A percentile compares a stretch with the other conserved stretches of the same genome.
phyloP scores from a whole-genome alignment of 2,888 invertebrate genomes.

The Creontiades dilutus region DNA sequence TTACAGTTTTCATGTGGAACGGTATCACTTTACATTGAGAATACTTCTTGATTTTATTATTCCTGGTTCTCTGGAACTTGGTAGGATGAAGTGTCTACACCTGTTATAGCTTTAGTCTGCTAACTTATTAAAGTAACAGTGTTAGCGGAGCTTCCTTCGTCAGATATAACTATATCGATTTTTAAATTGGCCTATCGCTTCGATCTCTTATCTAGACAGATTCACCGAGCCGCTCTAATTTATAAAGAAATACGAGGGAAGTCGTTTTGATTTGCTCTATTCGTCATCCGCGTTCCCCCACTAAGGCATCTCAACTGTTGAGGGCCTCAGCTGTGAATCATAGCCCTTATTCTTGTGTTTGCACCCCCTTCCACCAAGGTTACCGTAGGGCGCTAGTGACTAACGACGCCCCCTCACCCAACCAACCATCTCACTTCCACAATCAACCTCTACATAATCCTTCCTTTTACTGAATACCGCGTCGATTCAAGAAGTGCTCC shows the following conservation, averaged over 20 bases:
- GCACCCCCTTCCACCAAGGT: constrained; percentile 34
- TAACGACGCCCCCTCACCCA: constrained; percentile 2
- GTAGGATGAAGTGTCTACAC: too few relatives aligned
- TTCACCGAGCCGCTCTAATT: not conserved
- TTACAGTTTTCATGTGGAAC: too few relatives aligned
- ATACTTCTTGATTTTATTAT: too few relatives aligned
- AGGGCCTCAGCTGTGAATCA: constrained; percentile 23
- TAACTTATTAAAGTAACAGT: too few relatives aligned
- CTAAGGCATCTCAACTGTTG: not conserved
- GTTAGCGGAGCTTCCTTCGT: too few relatives aligned
- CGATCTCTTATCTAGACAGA: not conserved
- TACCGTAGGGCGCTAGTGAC: constrained; percentile 13
- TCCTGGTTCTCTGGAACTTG: too few relatives aligned
- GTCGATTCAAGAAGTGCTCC: constrained; percentile 7
- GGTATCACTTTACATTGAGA: too few relatives aligned
- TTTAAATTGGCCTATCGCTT: too few relatives aligned
- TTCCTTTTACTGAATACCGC: not conserved
- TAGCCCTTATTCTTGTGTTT: constrained; percentile 45
- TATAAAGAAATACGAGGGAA: not conserved
- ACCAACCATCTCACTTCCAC: not conserved
- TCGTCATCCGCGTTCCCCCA: constrained; percentile 23
- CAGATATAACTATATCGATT: too few relatives aligned
- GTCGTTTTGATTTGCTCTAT: constrained; percentile 4
- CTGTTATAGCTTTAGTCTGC: too few relatives aligned
- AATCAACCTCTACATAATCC: constrained; percentile 7